Percentiles rank a stretch among this genome's conserved stretches.
Evolutionary conservation across 2,888 invertebrate species (phyloP).

Genomic region (Drosophila pseudotalamancana): DNA sequence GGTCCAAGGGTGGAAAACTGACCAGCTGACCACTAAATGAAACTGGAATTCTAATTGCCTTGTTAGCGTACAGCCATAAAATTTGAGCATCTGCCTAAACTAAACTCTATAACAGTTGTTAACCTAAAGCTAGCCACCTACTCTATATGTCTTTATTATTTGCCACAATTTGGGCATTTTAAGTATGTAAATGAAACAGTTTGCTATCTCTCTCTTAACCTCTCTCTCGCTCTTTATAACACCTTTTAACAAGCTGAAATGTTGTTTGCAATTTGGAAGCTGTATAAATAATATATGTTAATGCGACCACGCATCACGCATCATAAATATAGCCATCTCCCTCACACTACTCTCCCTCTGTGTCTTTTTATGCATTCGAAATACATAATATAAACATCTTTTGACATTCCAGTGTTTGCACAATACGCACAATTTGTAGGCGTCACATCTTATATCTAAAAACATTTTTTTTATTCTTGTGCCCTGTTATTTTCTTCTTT

Average conservation of each 20-base stretch:
- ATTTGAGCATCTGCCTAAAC: background rate
- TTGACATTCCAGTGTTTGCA: constrained; percentile 35
- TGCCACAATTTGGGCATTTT: constrained; percentile 31
- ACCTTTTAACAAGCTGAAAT: constrained; percentile 49
- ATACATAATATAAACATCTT: constrained; percentile 10
- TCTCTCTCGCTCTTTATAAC: constrained; percentile 5
- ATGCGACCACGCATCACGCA: constrained; percentile 55
- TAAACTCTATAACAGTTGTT: background rate
- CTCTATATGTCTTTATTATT: constrained; percentile 32
- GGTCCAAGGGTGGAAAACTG: constrained; percentile 18
- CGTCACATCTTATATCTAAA: constrained; percentile 59
- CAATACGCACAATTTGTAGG: constrained; percentile 54
- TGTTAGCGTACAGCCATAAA: constrained; percentile 11
- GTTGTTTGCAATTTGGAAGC: constrained; percentile 70
- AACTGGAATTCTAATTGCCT: constrained; percentile 57
- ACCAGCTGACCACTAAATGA: constrained; percentile 21
- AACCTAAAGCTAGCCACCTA: constrained; percentile 29
- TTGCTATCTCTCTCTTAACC: background rate
- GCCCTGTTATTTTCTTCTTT: constrained; percentile 11
- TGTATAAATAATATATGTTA: constrained; percentile 68
- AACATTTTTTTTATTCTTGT: constrained; percentile 37
- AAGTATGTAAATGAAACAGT: constrained; percentile 44
- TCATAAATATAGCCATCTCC: constrained; percentile 29
- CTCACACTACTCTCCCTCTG: background rate
- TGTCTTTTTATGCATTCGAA: background rate